These are phyloP conservation scores for Tachina lurida DNA, from an alignment of 2,888 invertebrate genomes.

Conservation along the genomic window DNA sequence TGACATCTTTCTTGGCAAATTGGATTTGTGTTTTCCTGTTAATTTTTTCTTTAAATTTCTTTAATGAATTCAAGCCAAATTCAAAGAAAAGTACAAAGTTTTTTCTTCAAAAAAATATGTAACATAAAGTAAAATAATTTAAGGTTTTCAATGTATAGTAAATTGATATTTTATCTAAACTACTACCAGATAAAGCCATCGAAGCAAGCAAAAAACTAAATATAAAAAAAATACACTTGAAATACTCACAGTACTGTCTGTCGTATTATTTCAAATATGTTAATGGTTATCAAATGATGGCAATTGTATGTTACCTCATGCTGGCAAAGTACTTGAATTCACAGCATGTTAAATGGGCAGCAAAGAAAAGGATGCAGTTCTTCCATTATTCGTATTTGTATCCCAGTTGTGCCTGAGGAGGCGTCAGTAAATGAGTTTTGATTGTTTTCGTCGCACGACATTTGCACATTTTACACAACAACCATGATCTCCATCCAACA, in stretches of 20 bases:
- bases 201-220: background rate
- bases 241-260: background rate
- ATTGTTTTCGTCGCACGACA: slow-evolving; percentile 64
- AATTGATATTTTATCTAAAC: slow-evolving; percentile 60
- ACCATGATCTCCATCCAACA: background rate
- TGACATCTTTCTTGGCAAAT: slow-evolving; percentile 39
- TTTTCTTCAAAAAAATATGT: slow-evolving; percentile 1
- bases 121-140: background rate
- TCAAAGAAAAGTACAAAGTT: slow-evolving; percentile 46
- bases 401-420: slow-evolving; percentile 28
- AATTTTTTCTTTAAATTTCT: background rate
- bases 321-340: slow-evolving; percentile 68
- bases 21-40: background rate
- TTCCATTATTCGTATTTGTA: slow-evolving; percentile 34
- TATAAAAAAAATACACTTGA: background rate
- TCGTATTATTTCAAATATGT: slow-evolving; percentile 28
- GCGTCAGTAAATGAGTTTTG: slow-evolving; percentile 67
- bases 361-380: slow-evolving; percentile 18
- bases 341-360: slow-evolving; percentile 46
- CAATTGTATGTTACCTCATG: slow-evolving; percentile 63
- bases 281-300: slow-evolving; percentile 69
- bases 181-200: slow-evolving; percentile 23
- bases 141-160: slow-evolving; percentile 30
- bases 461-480: slow-evolving; percentile 63
- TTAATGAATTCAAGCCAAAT: slow-evolving; percentile 60